Evolutionary conservation across 2,797 vertebrate species (phyloP).

Genomic region (Sorex maritimensis): DNA sequence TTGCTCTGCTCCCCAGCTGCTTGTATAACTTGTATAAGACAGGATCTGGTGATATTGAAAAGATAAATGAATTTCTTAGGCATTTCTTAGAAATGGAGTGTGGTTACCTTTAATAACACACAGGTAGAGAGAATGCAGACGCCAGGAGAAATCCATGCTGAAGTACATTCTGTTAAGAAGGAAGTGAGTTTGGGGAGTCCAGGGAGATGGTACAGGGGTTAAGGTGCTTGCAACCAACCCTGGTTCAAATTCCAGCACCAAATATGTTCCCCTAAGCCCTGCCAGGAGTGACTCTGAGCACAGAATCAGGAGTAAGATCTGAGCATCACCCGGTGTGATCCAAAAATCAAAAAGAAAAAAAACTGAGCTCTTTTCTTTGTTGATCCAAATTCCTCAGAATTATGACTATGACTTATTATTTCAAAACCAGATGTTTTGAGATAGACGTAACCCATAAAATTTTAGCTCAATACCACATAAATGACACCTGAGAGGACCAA

Average conservation of each 20-base stretch:
- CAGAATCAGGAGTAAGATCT: too few relatives aligned
- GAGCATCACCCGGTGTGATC: too few relatives aligned
- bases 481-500: conserved; percentile 8
- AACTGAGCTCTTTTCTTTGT: not conserved
- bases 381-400: not conserved
- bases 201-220: too few relatives aligned
- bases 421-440: conserved; percentile 49
- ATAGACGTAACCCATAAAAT: not conserved
- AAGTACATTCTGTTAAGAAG: conserved; percentile 23
- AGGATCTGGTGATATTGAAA: not conserved
- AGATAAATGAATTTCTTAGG: conserved; percentile 29
- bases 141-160: not conserved
- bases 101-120: conserved; percentile 24
- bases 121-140: not conserved
- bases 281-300: too few relatives aligned
- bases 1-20: not conserved
- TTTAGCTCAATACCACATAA: not conserved
- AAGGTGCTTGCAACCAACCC: too few relatives aligned
- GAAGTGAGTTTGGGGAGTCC: not conserved
- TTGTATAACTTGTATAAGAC: not conserved
- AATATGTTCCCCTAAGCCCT: too few relatives aligned
- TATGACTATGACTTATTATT: conserved; percentile 20
- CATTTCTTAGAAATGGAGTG: conserved; percentile 7
- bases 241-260: too few relatives aligned
- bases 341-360: not conserved